These are phyloP conservation scores for Hyperoplus immaculatus DNA, from an alignment of 2,797 vertebrate genomes.

Conservation along the genomic window DNA sequence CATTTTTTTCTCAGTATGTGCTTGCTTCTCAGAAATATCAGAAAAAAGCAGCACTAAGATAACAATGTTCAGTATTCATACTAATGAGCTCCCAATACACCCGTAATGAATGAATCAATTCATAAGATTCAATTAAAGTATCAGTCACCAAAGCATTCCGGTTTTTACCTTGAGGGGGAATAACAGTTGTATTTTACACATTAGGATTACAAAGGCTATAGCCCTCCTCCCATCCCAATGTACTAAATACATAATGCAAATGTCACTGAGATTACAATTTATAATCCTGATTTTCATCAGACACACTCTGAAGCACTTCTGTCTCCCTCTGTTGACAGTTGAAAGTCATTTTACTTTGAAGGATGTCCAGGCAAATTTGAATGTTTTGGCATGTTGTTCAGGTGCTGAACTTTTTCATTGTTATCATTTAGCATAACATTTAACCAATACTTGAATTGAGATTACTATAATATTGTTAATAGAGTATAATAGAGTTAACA, in stretches of 20 bases:
- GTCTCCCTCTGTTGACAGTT: conserved; percentile 20
- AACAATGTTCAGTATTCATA: conserved; percentile 39
- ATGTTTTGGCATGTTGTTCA: background rate
- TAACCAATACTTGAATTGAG: background rate
- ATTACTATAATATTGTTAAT: background rate
- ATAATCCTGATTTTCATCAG: conserved; percentile 41
- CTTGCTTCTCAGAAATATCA: conserved; percentile 12
- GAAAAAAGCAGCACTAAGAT: conserved; percentile 2
- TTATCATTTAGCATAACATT: background rate
- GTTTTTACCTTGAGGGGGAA: conserved; percentile 31
- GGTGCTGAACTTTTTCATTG: background rate
- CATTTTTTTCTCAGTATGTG: background rate
- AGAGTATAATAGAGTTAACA: background rate
- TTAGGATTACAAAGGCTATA: conserved; percentile 24
- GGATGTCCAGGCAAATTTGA: background rate
- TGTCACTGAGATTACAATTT: conserved; percentile 21
- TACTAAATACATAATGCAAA: conserved; percentile 25
- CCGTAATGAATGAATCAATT: conserved; percentile 38
- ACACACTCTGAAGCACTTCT: conserved; percentile 10
- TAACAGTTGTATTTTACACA: conserved; percentile 36
- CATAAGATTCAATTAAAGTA: conserved; percentile 35
- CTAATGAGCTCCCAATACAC: conserved; percentile 47
- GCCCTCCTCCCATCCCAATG: background rate
- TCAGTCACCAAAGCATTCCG: conserved; percentile 35
- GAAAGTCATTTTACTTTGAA: conserved; percentile 12